phyloP scores from a whole-genome alignment of 2,797 vertebrate species.

The Chloroceryle amazona region DNA sequence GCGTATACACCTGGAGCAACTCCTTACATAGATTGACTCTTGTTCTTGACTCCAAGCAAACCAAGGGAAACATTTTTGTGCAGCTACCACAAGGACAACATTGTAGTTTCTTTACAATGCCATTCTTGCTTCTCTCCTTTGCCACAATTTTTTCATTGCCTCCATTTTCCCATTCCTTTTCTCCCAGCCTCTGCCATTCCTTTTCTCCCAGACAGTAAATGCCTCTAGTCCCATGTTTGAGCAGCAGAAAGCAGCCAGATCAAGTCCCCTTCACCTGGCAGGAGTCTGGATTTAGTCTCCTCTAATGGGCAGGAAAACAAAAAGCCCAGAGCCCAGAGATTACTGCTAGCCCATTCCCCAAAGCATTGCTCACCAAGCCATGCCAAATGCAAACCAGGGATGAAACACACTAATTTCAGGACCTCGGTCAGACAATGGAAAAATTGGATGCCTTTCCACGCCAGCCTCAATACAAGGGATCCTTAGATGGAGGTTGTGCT shows the following conservation, averaged over 20 bases:
- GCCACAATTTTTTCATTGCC: background rate
- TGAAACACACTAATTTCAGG: conserved; percentile 11
- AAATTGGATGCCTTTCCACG: conserved; percentile 16
- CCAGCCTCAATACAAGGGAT: background rate
- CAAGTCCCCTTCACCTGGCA: background rate
- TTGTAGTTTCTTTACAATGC: background rate
- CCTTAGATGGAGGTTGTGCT: conserved; percentile 51
- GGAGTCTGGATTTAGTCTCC: background rate
- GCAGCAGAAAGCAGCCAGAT: background rate
- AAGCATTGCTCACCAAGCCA: background rate
- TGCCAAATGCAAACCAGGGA: conserved; percentile 37
- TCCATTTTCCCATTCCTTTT: background rate
- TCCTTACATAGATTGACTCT: accelerated
- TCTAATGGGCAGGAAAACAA: background rate
- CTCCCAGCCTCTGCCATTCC: background rate
- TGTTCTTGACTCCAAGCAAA: background rate
- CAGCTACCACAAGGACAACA: background rate
- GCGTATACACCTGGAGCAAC: background rate
- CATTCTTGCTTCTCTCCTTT: background rate
- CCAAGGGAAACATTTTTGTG: background rate
- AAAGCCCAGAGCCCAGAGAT: background rate
- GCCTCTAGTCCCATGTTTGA: background rate
- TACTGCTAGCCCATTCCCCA: background rate
- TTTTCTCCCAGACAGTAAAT: background rate
- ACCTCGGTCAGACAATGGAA: conserved; percentile 12